Evolutionary conservation across 1,140 invertebrate species (phyloP).

Genomic region (Dendrolimus punctatus): DNA sequence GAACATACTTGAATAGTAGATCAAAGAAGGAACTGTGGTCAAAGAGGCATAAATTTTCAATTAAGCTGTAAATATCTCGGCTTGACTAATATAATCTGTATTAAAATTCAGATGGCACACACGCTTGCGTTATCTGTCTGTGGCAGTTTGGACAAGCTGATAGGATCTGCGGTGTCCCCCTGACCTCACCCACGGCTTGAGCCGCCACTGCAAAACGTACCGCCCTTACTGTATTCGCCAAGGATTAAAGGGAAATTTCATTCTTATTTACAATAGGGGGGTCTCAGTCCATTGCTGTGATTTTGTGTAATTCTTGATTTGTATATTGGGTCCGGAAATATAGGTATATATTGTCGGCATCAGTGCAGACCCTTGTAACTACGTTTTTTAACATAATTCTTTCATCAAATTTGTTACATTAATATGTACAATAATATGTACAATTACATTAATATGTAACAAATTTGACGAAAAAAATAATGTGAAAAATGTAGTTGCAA

Average conservation of each 20-base stretch:
- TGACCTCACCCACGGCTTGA: slow-evolving; percentile 9
- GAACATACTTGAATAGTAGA: too few relatives aligned
- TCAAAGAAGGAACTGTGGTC: not conserved
- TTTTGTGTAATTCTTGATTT: too few relatives aligned
- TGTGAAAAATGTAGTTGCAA: too few relatives aligned
- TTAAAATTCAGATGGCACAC: slow-evolving; percentile 47
- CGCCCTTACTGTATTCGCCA: not conserved
- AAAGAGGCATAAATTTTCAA: slow-evolving; percentile 6
- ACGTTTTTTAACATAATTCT: too few relatives aligned
- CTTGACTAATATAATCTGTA: slow-evolving; percentile 17
- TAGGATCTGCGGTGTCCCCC: slow-evolving; percentile 33
- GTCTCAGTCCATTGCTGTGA: too few relatives aligned
- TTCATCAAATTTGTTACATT: too few relatives aligned
- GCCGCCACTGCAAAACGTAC: slow-evolving; percentile 4
- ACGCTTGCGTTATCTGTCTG: slow-evolving; percentile 43
- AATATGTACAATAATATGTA: too few relatives aligned
- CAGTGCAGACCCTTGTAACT: too few relatives aligned
- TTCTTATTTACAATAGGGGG: slow-evolving; percentile 21
- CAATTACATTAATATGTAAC: too few relatives aligned
- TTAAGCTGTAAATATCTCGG: slow-evolving; percentile 2
- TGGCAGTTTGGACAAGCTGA: slow-evolving; percentile 44
- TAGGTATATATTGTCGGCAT: too few relatives aligned
- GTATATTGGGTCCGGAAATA: too few relatives aligned
- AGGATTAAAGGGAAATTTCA: slow-evolving; percentile 26
- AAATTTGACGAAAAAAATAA: too few relatives aligned